These are phyloP conservation scores for Philereme transversata DNA, from an alignment of 2,888 invertebrate genomes.

Conservation along the genomic window DNA sequence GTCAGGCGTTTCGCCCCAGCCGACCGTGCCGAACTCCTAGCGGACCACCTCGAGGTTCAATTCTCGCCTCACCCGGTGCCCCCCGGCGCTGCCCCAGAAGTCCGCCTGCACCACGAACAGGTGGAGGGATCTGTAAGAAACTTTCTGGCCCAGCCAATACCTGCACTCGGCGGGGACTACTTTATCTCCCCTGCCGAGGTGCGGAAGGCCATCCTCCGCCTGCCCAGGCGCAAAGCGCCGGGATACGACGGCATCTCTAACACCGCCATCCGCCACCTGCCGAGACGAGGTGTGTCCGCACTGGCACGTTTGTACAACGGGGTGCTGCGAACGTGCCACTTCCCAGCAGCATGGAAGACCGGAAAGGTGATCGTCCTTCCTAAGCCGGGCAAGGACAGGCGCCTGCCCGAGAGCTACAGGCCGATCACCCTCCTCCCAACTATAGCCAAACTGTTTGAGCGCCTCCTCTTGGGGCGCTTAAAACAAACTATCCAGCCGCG, in stretches of 20 bases:
- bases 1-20: background rate
- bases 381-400: too few relatives aligned
- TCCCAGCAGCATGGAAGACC: too few relatives aligned
- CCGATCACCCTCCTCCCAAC: too few relatives aligned
- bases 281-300: background rate
- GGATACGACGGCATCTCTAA: conserved; percentile 11
- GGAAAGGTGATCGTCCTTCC: too few relatives aligned
- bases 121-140: background rate
- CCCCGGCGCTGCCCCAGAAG: background rate
- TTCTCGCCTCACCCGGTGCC: conserved; percentile 4
- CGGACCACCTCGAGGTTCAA: background rate
- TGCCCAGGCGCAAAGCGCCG: conserved; percentile 8
- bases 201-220: conserved; percentile 3
- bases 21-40: background rate
- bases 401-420: too few relatives aligned
- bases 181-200: conserved; percentile 14
- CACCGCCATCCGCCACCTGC: conserved; percentile 3
- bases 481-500: too few relatives aligned
- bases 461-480: too few relatives aligned
- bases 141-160: background rate
- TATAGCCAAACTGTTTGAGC: too few relatives aligned
- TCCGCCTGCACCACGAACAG: background rate
- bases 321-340: conserved; percentile 17
- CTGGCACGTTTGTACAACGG: conserved; percentile 23
- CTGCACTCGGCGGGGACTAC: background rate